A percentile compares a stretch with the other conserved stretches of the same genome.
phyloP scores from a whole-genome alignment of 2,888 invertebrate species.

The Lacanobia oleracea region DNA sequence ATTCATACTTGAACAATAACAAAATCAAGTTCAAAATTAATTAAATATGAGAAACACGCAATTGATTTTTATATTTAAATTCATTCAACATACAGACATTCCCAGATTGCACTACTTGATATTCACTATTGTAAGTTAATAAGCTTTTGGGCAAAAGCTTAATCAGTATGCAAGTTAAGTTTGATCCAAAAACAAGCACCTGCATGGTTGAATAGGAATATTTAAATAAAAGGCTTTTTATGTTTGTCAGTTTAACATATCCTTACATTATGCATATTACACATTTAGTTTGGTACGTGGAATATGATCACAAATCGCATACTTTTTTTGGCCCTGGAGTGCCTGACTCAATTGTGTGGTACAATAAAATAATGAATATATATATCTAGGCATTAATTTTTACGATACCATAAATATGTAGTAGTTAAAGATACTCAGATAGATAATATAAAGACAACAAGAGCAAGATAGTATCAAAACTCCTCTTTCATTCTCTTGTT shows the following conservation, averaged over 20 bases:
- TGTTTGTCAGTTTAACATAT: background rate
- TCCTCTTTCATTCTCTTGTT: background rate
- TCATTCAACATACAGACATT: constrained; percentile 18
- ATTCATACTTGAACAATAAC: background rate
- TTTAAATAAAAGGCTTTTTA: constrained; percentile 8
- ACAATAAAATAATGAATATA: background rate
- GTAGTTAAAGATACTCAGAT: too few relatives aligned
- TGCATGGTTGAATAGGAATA: constrained; percentile 12
- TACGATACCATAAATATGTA: background rate
- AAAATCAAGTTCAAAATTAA: constrained; percentile 1
- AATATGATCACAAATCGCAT: background rate
- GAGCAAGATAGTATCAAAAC: background rate
- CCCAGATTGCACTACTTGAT: constrained; percentile 27
- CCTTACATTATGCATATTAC: constrained; percentile 3
- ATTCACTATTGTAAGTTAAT: constrained; percentile 50
- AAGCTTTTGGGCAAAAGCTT: constrained; percentile 27
- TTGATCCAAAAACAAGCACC: constrained; percentile 42
- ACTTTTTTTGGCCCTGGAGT: background rate
- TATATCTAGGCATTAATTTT: too few relatives aligned
- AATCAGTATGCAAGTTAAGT: constrained; percentile 32
- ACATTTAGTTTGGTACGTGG: background rate
- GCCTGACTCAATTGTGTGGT: background rate
- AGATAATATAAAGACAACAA: background rate
- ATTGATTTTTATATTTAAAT: constrained; percentile 21
- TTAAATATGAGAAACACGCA: background rate